A percentile compares a stretch with the other conserved stretches of the same genome.
Conservation (phyloP, 2,888 invertebrate genomes). For the Fissipunctia ypsillon region DNA sequence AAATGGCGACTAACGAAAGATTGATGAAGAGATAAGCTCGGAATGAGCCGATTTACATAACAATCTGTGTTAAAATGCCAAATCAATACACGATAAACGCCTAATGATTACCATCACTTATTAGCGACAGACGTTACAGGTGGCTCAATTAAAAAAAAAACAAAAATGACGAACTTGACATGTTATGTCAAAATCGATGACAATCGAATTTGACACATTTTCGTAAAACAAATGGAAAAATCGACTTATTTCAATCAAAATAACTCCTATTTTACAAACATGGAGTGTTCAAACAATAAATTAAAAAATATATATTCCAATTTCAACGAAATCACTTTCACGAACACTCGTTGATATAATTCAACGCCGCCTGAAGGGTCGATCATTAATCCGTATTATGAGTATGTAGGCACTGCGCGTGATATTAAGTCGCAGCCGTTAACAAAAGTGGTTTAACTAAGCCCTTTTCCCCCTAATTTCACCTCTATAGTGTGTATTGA, state of each 20-base stretch:
- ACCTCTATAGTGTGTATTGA: not conserved
- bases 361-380: constrained; percentile 13
- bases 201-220: not conserved
- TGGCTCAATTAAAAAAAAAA: not conserved
- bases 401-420: constrained; percentile 50
- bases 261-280: too few species aligned
- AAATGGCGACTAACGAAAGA: constrained; percentile 51
- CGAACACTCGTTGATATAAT: constrained; percentile 15
- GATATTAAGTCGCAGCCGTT: constrained; percentile 51
- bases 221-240: not conserved
- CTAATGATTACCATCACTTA: not conserved
- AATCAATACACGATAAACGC: constrained; percentile 28
- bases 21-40: constrained; percentile 52
- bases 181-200: not conserved
- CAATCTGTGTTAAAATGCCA: constrained; percentile 35
- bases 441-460: constrained; percentile 62
- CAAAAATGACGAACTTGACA: not conserved
- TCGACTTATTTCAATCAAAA: not conserved
- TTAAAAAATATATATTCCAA: constrained; percentile 21
- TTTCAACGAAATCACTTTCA: constrained; percentile 52
- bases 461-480: constrained; percentile 44
- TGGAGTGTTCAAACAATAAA: not conserved
- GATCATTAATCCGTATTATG: constrained; percentile 60
- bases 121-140: not conserved
- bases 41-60: constrained; percentile 46